These are phyloP conservation scores for Plutella xylostella DNA, from an alignment of 2,888 invertebrate genomes.

Conservation along the genomic window DNA sequence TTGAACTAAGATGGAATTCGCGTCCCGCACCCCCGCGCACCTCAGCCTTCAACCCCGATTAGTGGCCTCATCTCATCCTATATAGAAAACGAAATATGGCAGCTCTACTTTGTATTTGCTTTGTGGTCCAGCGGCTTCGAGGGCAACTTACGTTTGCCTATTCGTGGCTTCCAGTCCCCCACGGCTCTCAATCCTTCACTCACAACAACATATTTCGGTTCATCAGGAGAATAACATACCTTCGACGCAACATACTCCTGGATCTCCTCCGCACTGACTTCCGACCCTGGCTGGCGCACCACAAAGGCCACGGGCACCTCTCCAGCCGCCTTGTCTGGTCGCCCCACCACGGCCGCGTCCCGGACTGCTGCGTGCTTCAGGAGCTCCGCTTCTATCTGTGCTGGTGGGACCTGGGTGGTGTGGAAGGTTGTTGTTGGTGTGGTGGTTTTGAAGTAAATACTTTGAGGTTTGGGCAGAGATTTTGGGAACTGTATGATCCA, in stretches of 20 bases:
- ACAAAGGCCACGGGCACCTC: constrained; percentile 4
- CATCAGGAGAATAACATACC: constrained; percentile 3
- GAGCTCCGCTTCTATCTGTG: constrained; percentile 86
- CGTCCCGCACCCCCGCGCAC: no score
- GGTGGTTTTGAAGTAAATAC: background rate
- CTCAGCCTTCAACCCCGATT: no score
- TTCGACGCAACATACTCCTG: constrained; percentile 5
- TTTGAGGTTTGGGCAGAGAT: background rate
- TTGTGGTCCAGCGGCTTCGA: no score
- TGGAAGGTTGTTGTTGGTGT: background rate
- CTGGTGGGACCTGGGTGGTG: constrained; percentile 76
- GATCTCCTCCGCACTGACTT: constrained; percentile 1
- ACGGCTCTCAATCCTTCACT: no score
- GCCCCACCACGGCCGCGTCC: constrained; percentile 85
- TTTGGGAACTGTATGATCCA: background rate
- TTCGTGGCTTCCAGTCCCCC: no score
- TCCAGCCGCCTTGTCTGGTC: constrained; percentile 69
- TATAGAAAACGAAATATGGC: no score
- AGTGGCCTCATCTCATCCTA: no score
- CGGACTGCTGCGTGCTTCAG: constrained; percentile 76
- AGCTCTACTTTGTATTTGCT: no score
- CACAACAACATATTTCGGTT: no score
- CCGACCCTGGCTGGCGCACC: background rate
- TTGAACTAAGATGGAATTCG: no score
- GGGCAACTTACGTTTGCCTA: no score